These are phyloP conservation scores for Agriopis aurantiaria DNA, from an alignment of 2,888 invertebrate genomes.

Conservation along the genomic window DNA sequence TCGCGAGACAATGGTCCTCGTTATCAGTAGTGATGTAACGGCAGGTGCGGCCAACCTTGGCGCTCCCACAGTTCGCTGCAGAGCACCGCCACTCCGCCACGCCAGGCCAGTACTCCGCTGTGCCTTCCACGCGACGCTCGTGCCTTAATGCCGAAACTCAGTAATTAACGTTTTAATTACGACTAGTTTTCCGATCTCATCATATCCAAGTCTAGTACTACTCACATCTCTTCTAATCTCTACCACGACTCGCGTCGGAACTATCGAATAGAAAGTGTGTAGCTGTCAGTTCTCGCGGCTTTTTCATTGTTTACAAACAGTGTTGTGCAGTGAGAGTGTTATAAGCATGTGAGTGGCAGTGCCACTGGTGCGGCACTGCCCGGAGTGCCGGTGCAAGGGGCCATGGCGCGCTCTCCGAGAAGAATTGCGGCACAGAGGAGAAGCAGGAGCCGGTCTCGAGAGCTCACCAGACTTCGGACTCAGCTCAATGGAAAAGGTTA, in stretches of 20 bases:
- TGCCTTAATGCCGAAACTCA: conserved; percentile 55
- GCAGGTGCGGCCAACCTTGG: conserved; percentile 40
- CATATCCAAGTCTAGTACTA: not conserved
- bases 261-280: conserved; percentile 18
- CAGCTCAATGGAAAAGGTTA: conserved; percentile 79
- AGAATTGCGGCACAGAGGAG: conserved; percentile 71
- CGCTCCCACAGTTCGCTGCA: conserved; percentile 41
- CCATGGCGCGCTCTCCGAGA: conserved; percentile 79
- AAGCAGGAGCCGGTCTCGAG: conserved; percentile 73
- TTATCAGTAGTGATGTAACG: conserved; percentile 47
- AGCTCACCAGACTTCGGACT: conserved; percentile 70
- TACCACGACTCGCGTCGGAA: not conserved
- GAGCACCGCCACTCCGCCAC: not conserved
- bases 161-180: conserved; percentile 41
- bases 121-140: conserved; percentile 68
- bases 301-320: conserved; percentile 36
- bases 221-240: not conserved
- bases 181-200: conserved; percentile 38
- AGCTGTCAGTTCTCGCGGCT: not conserved
- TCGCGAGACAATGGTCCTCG: conserved; percentile 37
- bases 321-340: conserved; percentile 32
- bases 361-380: conserved; percentile 23
- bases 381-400: conserved; percentile 19
- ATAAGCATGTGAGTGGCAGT: conserved; percentile 38
- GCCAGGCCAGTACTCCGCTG: conserved; percentile 64